Evolutionary conservation across 2,888 invertebrate species (phyloP), one percentile per base, ranked within the genome.

Genomic region (Brenthis hecate): DNA sequence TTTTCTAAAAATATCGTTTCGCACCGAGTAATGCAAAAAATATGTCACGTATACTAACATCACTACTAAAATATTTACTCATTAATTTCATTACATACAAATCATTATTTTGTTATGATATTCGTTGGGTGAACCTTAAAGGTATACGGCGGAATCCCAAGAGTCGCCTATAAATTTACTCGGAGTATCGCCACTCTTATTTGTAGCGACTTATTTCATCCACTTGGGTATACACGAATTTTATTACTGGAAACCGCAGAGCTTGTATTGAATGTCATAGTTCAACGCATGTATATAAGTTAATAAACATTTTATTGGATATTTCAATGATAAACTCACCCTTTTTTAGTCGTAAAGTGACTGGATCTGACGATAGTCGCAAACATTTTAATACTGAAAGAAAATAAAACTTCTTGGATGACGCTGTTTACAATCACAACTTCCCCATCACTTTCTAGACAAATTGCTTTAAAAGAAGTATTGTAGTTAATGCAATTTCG

Each of bases 321-420:
- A 64, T 69, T 55, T 67, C 43, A 56, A n/a, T 64, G 50, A 75
- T 69, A 66, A 75, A 91, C 95, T 95, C 94, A 97, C 98, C 98
- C 95, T 97, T 95, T 94, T 96, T 97, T 89, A 98, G 95, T 94
- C 97, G 97, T 91, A 98, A 93, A 86, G 96, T 97, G 85, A 98
- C 97, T 83, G 97, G 96, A 94, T 97, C 97, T 92, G 96, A 95
- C 78, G 98, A 97, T 85, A 98, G 95, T 87, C 98, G 96, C 87
- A 98, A 95, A 94, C 98, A 98, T 96, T 97, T 98, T 94, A 98
- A 94, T 93, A 98, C 97, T 97, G 95, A 81, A 96, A 96, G 89
- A 60, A 64, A 58, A 66, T 68, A 65, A 36, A 69, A 61, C 43
- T 47, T 43, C 56, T 53, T 60, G 54, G 36, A 14, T 66, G 13